Percentiles rank a stretch among this genome's conserved stretches.
phyloP scores from a whole-genome alignment of 2,888 invertebrate genomes.

The Drosophila mercatorum region DNA sequence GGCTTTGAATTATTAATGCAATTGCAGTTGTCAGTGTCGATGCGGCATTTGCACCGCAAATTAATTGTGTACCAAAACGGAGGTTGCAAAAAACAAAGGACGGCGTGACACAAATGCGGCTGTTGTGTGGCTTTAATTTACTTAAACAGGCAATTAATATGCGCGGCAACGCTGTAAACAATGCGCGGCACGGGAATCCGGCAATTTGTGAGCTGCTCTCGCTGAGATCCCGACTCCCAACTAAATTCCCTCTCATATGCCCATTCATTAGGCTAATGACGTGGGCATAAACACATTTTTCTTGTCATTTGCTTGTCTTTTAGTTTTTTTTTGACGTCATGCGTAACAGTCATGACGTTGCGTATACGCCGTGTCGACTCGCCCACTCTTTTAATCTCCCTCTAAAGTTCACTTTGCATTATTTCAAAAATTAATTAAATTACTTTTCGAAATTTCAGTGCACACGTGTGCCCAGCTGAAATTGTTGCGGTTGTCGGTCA shows the following conservation, averaged over 20 bases:
- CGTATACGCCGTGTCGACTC: slow-evolving; percentile 21
- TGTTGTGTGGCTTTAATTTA: slow-evolving; percentile 47
- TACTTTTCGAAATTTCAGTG: slow-evolving; percentile 13
- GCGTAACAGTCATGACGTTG: slow-evolving; percentile 38
- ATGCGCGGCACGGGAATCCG: slow-evolving; percentile 49
- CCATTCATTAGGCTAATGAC: slow-evolving; percentile 49
- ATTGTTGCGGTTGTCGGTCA: slow-evolving; percentile 4
- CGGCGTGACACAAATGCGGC: slow-evolving; percentile 6
- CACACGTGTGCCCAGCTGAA: not conserved
- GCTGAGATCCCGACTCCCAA: not conserved
- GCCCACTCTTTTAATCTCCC: not conserved
- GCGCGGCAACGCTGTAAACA: slow-evolving; percentile 71
- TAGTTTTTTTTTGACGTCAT: not conserved
- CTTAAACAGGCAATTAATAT: slow-evolving; percentile 76
- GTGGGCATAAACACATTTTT: slow-evolving; percentile 46
- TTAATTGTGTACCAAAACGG: slow-evolving; percentile 46
- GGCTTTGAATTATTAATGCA: slow-evolving; percentile 47
- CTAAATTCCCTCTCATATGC: not conserved
- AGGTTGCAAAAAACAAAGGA: not conserved
- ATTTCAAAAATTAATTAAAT: slow-evolving; percentile 47
- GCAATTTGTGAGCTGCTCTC: slow-evolving; percentile 19
- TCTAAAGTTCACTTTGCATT: slow-evolving; percentile 7
- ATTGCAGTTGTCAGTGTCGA: slow-evolving; percentile 52
- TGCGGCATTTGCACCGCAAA: slow-evolving; percentile 49
- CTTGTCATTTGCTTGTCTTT: slow-evolving; percentile 28